These are phyloP conservation scores for Eulemur rubriventer DNA, from an alignment of 2,797 vertebrate species.

Conservation along the genomic window DNA sequence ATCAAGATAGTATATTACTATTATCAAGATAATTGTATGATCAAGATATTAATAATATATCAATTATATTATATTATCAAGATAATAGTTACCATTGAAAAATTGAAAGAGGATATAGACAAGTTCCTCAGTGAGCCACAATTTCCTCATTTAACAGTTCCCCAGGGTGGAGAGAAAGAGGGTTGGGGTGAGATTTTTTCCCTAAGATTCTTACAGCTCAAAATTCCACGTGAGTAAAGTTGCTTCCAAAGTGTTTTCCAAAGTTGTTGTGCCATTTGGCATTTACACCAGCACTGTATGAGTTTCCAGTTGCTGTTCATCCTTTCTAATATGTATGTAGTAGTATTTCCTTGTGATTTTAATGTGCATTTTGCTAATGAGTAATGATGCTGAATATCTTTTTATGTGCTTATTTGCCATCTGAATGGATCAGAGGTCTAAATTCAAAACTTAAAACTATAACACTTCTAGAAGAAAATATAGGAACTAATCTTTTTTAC, in stretches of 20 bases:
- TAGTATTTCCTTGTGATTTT: slow-evolving; percentile 1
- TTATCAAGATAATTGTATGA: background rate
- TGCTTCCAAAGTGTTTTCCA: background rate
- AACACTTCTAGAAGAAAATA: background rate
- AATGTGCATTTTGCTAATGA: background rate
- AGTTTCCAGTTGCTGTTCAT: background rate
- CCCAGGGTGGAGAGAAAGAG: background rate
- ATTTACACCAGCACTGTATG: background rate
- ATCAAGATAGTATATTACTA: background rate
- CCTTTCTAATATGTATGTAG: background rate
- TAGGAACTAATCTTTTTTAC: background rate
- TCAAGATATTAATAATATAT: background rate
- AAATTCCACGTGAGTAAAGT: background rate
- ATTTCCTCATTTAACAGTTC: background rate
- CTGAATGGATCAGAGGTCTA: background rate
- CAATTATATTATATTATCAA: background rate
- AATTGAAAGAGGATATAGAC: background rate
- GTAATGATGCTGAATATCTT: background rate
- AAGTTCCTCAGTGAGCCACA: background rate
- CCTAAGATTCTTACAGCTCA: background rate
- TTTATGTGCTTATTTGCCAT: background rate
- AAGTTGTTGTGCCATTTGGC: background rate
- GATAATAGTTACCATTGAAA: background rate
- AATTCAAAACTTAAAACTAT: slow-evolving; percentile 26
- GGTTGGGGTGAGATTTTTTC: background rate